phyloP scores from a whole-genome alignment of 2,797 vertebrate species.

The Brachymystax lenok region DNA sequence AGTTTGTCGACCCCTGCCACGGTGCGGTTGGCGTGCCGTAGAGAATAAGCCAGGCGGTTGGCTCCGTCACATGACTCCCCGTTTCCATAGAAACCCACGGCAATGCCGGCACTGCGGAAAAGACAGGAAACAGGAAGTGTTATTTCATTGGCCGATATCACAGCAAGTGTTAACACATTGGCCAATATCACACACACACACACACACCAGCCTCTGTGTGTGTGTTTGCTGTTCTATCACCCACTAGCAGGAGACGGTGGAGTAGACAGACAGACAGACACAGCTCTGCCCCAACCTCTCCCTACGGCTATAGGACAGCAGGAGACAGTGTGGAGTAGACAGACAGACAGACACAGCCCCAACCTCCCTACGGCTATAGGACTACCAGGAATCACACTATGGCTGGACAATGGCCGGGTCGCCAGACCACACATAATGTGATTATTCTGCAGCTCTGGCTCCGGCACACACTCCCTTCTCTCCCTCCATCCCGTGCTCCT shows the following conservation, averaged over 20 bases:
- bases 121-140: conserved; percentile 27
- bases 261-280: background rate
- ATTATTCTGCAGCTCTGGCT: conserved; percentile 54
- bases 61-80: conserved; percentile 95
- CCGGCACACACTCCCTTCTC: background rate
- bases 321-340: too few species aligned
- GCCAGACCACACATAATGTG: conserved; percentile 63
- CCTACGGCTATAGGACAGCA: background rate
- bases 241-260: background rate
- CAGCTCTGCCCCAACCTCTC: background rate
- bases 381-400: conserved; percentile 3
- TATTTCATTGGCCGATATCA: conserved; percentile 23
- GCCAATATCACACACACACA: too few species aligned
- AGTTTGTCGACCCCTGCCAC: conserved; percentile 91
- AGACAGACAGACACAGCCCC: background rate
- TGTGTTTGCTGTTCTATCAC: too few species aligned
- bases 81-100: conserved; percentile 97
- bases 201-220: too few species aligned
- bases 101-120: conserved; percentile 88
- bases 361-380: background rate
- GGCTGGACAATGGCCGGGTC: conserved; percentile 64
- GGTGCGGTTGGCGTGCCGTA: conserved; percentile 95
- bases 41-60: conserved; percentile 90
- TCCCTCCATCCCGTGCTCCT: background rate
- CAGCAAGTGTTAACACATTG: background rate